Evolutionary conservation across 2,888 invertebrate species (phyloP), one percentile per base, ranked within the genome.

Genomic region (Drosophila infuscata): DNA sequence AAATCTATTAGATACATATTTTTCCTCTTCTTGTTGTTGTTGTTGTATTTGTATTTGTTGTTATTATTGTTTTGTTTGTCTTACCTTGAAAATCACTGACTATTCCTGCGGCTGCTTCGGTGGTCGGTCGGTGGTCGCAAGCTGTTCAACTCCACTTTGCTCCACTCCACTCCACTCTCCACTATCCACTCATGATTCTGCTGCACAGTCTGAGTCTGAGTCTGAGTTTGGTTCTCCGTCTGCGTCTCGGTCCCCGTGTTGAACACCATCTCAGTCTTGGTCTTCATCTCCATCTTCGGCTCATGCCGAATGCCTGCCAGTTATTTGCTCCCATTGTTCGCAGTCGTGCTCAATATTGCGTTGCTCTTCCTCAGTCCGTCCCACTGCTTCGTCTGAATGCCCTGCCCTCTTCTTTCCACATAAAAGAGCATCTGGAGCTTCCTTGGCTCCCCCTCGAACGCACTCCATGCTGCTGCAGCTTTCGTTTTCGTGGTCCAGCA

Each of bases 261-360:
- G 12, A 56, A 38, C 56, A 38, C 38, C 56, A 56, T n/a, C 64
- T 43, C 35, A 29, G 32, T 30, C 38, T 43, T 43, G 41, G 32
- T 36, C 41, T 38, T 20, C 60, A 51, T 43, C 56, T 51, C 65
- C 79, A 70, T 63, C 76, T 76, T 68, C 78, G 81, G 80, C 76
- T 76, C 62, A 75, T 77, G 74, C 83, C 78, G 79, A 73, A 89
- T 89, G 88, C 88, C 88, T 83, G 80, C 81, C 82, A 88, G 90
- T 89, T 88, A 88, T 88, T 88, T 88, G 87, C 87, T 88, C 87
- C 90, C 90, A 89, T 88, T 88, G 87, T 88, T 88, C 82, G 76
- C 82, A 81, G 81, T 88, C 89, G 88, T 89, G 88, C 81, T 75
- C 77, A 79, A 79, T 88, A 82, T 82, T 89, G 83, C 88, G 89